Base-by-base conservation (phyloP, 2,797 vertebrate species). In the Lithobates pipiens region DNA sequence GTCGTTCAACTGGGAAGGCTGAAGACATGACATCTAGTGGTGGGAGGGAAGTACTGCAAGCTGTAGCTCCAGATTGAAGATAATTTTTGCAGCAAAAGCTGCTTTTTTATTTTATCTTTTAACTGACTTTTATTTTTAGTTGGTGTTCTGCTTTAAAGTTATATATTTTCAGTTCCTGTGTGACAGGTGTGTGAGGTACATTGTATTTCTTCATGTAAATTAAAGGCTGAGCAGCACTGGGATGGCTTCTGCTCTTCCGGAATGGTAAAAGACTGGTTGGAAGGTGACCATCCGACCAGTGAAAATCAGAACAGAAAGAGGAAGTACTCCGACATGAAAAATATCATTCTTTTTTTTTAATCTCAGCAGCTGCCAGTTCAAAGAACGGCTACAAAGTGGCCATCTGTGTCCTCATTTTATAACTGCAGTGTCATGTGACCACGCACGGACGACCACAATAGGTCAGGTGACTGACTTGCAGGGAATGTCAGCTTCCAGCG, bases 281-380 rank as follows among this genome's bases (percentile, higher is more conserved):
- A 65, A 69, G 73, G 61, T 83, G 73, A 69, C 65, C 74, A 42
- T 10, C 44, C 15, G 65, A 77, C 65, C 74, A 50, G 42, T 4
- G 74, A 84, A 63, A 70, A 29, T 57, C 50, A 29, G 25, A 70
- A 39, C 9, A 16, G 29, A 69, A 50, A 27, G 73, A 61, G 82
- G 82, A 83, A 76, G 50, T 57, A 92, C 92, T 91, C 93, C 94
- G 93, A 95, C 91, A 92, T 92, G 94, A 94, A 91, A 94, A 94
- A 95, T 94, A 93, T 92, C 93, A 94, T 94, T 94, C 93, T 94
- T 95, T 95, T 15, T 95, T 95, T 95, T 95, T 95, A 94, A 94
- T 92, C 93, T 92, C 92, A 93, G 94, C 94, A 95, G 94, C 95
- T 95, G 95, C 94, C 94, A 93, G 93, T 95, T 95, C 94, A 95